phyloP scores from a whole-genome alignment of 2,888 invertebrate genomes.

The Caenorhabditis sp. region DNA sequence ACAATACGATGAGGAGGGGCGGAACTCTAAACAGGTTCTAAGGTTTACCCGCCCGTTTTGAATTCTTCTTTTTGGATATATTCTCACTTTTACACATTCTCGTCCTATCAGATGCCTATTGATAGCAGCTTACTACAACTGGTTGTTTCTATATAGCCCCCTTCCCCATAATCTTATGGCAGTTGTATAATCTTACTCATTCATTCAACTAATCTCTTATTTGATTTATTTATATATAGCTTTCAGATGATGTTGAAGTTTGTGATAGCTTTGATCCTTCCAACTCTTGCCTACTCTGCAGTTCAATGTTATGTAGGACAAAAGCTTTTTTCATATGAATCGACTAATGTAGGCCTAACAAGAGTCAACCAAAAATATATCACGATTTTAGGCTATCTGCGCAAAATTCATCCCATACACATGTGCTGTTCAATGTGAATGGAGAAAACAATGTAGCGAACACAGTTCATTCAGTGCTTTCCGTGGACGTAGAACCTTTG shows the following conservation, averaged over 20 bases:
- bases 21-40: slow-evolving; percentile 31
- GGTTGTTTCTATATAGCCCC: neutral
- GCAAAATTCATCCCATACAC: slow-evolving; percentile 63
- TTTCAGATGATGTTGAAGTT: slow-evolving; percentile 30
- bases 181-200: too few species aligned
- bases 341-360: slow-evolving; percentile 57
- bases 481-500: slow-evolving; percentile 65
- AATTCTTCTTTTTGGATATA: neutral
- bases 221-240: too few species aligned
- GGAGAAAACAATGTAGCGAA: slow-evolving; percentile 61
- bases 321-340: slow-evolving; percentile 67
- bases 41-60: slow-evolving; percentile 19
- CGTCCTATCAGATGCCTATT: slow-evolving; percentile 1
- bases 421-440: slow-evolving; percentile 64
- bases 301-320: slow-evolving; percentile 69
- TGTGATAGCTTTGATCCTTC: slow-evolving; percentile 29
- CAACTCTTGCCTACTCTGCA: slow-evolving; percentile 41
- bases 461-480: slow-evolving; percentile 58
- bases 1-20: slow-evolving; percentile 10
- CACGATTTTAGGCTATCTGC: slow-evolving; percentile 68
- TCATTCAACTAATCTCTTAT: too few species aligned
- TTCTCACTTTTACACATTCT: neutral
- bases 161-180: too few species aligned
- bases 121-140: neutral
- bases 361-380: too few species aligned